Conservation (phyloP, 2,113 vertebrate genomes). For the Dicaeum eximium region DNA sequence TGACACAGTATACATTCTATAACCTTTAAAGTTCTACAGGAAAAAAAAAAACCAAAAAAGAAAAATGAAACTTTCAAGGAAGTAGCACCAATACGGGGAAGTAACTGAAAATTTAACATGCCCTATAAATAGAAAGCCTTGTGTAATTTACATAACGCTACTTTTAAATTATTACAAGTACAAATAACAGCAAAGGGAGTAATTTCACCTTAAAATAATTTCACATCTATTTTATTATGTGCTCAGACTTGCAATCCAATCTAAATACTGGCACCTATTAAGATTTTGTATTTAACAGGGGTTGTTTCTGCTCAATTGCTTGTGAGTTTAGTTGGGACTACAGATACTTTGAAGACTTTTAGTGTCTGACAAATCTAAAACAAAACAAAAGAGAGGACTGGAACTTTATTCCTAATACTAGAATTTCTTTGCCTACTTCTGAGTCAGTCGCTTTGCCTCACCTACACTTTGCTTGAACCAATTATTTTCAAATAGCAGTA, state of each 20-base stretch:
- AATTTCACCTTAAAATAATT: not conserved
- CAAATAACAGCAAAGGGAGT: not conserved
- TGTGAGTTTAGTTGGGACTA: not conserved
- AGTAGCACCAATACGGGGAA: not conserved
- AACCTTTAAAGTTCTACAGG: not conserved
- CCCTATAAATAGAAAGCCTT: not conserved
- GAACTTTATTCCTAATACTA: not conserved
- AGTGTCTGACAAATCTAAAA: not conserved
- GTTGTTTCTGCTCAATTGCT: not conserved
- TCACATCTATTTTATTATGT: not conserved
- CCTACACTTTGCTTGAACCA: not conserved
- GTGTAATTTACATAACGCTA: not conserved
- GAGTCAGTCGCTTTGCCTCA: not conserved
- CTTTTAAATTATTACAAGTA: not conserved
- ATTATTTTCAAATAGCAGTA: not conserved
- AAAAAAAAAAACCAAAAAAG: not conserved
- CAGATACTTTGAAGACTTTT: not conserved
- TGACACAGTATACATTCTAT: not conserved
- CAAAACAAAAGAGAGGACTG: not conserved
- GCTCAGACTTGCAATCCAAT: not conserved
- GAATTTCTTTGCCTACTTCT: not conserved
- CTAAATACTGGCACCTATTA: not conserved
- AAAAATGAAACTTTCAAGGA: not conserved
- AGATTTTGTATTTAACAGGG: not conserved
- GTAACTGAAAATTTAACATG: not conserved